Evolutionary conservation across 2,113 vertebrate species (phyloP), one percentile per base, ranked within the genome.

Genomic region (Mugil cephalus): DNA sequence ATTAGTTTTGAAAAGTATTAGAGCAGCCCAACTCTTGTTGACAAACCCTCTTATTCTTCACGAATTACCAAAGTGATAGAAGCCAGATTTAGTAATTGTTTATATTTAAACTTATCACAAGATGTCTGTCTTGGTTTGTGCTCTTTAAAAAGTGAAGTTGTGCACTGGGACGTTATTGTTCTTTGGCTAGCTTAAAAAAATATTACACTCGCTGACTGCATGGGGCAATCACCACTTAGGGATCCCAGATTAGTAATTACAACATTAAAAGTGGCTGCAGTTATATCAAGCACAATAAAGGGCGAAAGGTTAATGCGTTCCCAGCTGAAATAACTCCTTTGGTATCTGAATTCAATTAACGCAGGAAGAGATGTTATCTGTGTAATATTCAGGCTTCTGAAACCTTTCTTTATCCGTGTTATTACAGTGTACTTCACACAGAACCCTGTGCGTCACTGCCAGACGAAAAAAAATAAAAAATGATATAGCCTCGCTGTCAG

Each of bases 341-440:
- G 63, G 53, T 67, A 63, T 81, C 74, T 82, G 66, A 86, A 76
- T 72, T 88, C 35, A 86, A 89, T 90, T 91, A 89, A 80, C 80
- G 64, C 87, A 89, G 86, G 90, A 92, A 91, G 85, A 90, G 89
- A 93, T 93, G 40, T 2, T 82, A 92, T 93, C 85, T 64, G 55
- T 53, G 51, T 89, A 89, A 91, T 88, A 83, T 80, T 83, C 53
- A 36, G 80, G 69, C 85, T 62, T 80, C 82, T 85, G 72, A 83
- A 84, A 75, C 59, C 11, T 54, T 45, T 78, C 38, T 86, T 81
- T 89, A 84, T 89, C 79, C 64, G 0, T 91, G 89, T 91, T 90
- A 73, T 91, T 91, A 82, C 86, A 92, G 89, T 48, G 68, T 56
- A 56, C 78, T 86, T 84, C 71, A 83, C 80, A 71, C 62, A 47